Evolutionary conservation across 2,888 invertebrate genomes (phyloP), one percentile per base, ranked within the genome.

Genomic region (Yponomeuta sedellus): DNA sequence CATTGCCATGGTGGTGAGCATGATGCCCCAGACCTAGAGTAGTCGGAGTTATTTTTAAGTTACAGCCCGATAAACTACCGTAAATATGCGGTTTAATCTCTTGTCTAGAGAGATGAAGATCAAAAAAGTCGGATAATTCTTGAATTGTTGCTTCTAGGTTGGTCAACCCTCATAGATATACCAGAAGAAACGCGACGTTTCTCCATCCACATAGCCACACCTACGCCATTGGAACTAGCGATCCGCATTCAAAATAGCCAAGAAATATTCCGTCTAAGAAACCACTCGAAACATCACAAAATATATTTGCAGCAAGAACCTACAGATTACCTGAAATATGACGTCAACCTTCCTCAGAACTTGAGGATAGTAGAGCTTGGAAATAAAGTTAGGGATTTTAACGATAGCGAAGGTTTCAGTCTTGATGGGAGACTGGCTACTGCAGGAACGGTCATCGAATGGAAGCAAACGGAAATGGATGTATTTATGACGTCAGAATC

Each of bases 281-380:
- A 58, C 59, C 59, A 65, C 20, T 64, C 64, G 5, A 52, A 52
- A 44, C 56, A 39, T 25, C 28, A 25, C 25, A 64, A 57, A 28
- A n/a, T 64, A 22, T 16, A 28, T 28, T n/a, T n/a, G 44, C 11
- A 22, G 4, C 57, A 28, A 57, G 25, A 52, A 44, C 44, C 62
- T 0, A 67, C 77, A 71, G 83, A 83, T 68, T 88, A 90, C 70
- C 77, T 89, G 70, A 89, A 87, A 73, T 90, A 90, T 72, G 89
- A 90, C 57, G 85, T 86, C 0, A 84, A 79, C 64, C 85, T 86
- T 28, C 90, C 90, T 1, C 87, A 88, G 71, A 91, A 89, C 68
- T 71, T 90, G n/a, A 87, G 86, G 69, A 89, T 91, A 28, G 77
- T 90, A 52, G 86, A 90, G 71, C 82, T 90, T 16, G 85, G 89